Conservation (phyloP, 2,888 invertebrate species). For the Catotricha subobsoleta region DNA sequence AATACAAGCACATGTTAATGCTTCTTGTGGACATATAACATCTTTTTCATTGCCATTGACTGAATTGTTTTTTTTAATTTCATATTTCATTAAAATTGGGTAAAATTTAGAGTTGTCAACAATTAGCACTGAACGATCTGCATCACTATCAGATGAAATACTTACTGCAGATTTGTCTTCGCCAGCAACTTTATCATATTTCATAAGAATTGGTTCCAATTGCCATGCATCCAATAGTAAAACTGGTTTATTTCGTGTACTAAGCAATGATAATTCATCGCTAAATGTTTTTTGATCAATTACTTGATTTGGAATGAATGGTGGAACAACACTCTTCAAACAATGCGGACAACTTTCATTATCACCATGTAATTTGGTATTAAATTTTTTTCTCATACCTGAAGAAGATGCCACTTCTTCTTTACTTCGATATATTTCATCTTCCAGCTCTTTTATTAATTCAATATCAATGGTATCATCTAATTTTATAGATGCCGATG, state of each 20-base stretch:
- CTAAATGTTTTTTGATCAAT: neutral
- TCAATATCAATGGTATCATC: constrained; percentile 10
- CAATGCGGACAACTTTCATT: constrained; percentile 1
- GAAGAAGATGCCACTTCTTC: neutral
- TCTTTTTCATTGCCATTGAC: neutral
- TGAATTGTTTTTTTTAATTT: constrained; percentile 8
- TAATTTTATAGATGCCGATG: too few species aligned
- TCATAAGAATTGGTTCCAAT: constrained; percentile 4
- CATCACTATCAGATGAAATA: neutral
- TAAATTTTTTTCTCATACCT: neutral
- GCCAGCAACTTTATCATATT: neutral
- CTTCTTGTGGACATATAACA: neutral
- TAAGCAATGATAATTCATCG: neutral
- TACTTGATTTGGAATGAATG: constrained; percentile 3
- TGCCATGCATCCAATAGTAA: constrained; percentile 2
- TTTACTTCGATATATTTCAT: constrained; percentile 11
- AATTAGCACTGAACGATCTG: constrained; percentile 10
- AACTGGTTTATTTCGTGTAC: neutral
- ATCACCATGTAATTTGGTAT: neutral
- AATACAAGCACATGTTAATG: neutral
- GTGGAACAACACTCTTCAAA: neutral
- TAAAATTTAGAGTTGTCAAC: constrained; percentile 13
- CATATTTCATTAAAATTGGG: constrained; percentile 12
- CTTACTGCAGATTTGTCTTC: neutral
- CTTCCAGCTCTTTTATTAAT: constrained; percentile 12